phyloP scores from a whole-genome alignment of 2,113 vertebrate genomes.

The Grammomys dolichurus region DNA sequence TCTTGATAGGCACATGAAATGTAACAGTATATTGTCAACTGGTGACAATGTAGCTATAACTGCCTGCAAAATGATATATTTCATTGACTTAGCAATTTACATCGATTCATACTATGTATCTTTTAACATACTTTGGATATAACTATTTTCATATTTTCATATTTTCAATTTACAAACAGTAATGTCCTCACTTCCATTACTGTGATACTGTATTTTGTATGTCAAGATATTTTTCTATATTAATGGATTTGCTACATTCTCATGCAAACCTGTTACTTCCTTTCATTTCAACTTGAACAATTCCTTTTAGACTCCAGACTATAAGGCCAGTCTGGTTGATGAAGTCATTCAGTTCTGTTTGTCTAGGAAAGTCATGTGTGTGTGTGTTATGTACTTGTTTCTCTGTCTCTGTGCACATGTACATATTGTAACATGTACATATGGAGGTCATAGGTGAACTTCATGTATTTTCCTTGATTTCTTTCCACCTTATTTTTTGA shows the following conservation, averaged over 20 bases:
- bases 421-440: not conserved
- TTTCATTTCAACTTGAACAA: not conserved
- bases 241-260: not conserved
- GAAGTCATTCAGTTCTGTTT: not conserved
- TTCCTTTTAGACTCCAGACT: not conserved
- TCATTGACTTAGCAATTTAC: not conserved
- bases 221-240: not conserved
- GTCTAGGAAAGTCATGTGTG: not conserved
- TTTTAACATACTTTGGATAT: not conserved
- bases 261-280: not conserved
- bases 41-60: not conserved
- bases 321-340: not conserved
- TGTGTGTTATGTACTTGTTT: not conserved
- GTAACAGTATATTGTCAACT: not conserved
- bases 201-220: not conserved
- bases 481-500: not conserved
- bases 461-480: not conserved
- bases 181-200: not conserved
- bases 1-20: not conserved
- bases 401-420: not conserved
- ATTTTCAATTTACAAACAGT: not conserved
- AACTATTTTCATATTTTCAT: not conserved
- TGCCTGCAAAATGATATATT: not conserved
- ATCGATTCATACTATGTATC: not conserved
- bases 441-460: not conserved